Percentiles rank a stretch among this genome's conserved stretches.
Evolutionary conservation across 2,797 vertebrate species (phyloP).

Genomic region (Neomorphus geoffroyi): DNA sequence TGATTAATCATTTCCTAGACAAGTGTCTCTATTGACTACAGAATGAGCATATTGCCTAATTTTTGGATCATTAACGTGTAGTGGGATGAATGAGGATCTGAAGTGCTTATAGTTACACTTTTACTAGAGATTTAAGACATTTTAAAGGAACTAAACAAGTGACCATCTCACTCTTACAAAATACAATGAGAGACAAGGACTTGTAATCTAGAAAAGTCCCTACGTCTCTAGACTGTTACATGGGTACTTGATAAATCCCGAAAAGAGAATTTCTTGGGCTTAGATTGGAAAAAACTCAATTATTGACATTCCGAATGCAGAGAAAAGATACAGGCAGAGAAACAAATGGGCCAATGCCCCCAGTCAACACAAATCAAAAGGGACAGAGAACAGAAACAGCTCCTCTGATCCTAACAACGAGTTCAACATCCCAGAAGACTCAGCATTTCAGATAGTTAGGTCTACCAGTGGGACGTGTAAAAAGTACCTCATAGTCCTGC

Average conservation of each 20-base stretch:
- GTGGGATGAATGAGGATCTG: neutral
- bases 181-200: neutral
- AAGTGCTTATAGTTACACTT: neutral
- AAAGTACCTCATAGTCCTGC: neutral
- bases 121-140: neutral
- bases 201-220: neutral
- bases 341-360: neutral
- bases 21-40: neutral
- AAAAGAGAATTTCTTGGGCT: neutral
- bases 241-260: neutral
- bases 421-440: neutral
- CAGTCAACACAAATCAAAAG: neutral
- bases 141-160: neutral
- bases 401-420: neutral
- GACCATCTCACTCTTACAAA: neutral
- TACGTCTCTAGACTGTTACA: neutral
- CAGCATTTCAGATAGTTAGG: neutral
- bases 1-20: neutral
- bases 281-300: neutral
- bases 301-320: neutral
- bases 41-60: neutral
- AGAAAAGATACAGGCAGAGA: neutral
- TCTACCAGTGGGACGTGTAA: neutral
- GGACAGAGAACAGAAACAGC: neutral
- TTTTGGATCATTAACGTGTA: neutral